Evolutionary conservation across 2,797 vertebrate species (phyloP).

Genomic region (Schizopygopsis malacanthus): DNA sequence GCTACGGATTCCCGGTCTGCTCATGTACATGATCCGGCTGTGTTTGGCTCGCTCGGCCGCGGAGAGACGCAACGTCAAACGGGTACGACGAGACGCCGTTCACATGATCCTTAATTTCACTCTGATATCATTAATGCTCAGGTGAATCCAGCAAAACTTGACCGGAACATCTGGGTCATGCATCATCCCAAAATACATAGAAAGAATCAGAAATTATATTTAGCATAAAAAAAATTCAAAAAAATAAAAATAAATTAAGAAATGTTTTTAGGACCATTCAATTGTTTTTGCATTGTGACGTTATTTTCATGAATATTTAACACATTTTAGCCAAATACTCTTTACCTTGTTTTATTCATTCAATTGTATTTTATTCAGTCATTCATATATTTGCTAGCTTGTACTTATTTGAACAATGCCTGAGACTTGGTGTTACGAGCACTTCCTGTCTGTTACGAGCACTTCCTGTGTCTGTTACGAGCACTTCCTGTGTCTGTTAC

Average conservation of each 20-base stretch:
- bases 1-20: slow-evolving; percentile 92
- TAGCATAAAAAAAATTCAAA: not conserved
- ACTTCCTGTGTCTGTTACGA: too few species aligned
- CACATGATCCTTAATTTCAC: not conserved
- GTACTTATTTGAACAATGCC: too few species aligned
- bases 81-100: slow-evolving; percentile 72
- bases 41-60: slow-evolving; percentile 93
- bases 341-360: not conserved
- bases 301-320: slow-evolving; percentile 4
- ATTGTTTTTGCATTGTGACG: not conserved
- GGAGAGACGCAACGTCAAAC: slow-evolving; percentile 93
- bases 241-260: too few species aligned
- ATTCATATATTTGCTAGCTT: not conserved
- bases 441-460: too few species aligned
- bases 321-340: not conserved
- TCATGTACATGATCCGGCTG: slow-evolving; percentile 98
- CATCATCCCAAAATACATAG: not conserved
- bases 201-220: not conserved
- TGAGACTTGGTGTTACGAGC: too few species aligned
- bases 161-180: not conserved
- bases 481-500: too few species aligned
- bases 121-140: not conserved
- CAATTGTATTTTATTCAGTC: not conserved
- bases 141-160: not conserved
- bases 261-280: not conserved